Percentiles rank a stretch among this genome's conserved stretches.
These are phyloP conservation scores for Gadus chalcogrammus DNA, from an alignment of 2,113 vertebrate genomes.

Conservation along the genomic window DNA sequence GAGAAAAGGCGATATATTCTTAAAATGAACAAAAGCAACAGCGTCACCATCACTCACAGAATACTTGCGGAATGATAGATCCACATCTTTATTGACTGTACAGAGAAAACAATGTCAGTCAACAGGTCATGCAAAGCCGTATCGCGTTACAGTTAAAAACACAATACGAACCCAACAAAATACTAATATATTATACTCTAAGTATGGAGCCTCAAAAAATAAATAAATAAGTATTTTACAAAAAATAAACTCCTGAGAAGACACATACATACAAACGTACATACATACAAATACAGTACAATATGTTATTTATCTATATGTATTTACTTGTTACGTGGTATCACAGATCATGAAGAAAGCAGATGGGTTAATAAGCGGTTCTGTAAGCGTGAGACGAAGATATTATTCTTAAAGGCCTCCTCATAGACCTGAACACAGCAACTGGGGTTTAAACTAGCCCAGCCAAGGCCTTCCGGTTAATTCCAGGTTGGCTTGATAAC, in stretches of 20 bases:
- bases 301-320: conserved; percentile 60
- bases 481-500: conserved; percentile 37
- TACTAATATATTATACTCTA: conserved; percentile 56
- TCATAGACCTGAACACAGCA: conserved; percentile 46
- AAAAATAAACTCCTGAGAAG: conserved; percentile 74
- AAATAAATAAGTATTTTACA: conserved; percentile 59
- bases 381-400: conserved; percentile 20
- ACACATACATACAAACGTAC: conserved; percentile 44
- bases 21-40: conserved; percentile 14
- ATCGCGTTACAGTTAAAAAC: conserved; percentile 69
- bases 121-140: conserved; percentile 78
- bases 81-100: conserved; percentile 76
- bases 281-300: conserved; percentile 57
- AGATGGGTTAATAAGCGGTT: conserved; percentile 44
- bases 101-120: conserved; percentile 63
- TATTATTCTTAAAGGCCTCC: conserved; percentile 24
- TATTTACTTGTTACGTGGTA: conserved; percentile 39
- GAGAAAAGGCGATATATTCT: neutral
- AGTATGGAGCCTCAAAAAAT: conserved; percentile 66
- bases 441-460: conserved; percentile 39
- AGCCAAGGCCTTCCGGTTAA: conserved; percentile 24
- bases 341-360: conserved; percentile 34
- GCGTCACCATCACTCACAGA: conserved; percentile 29
- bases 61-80: conserved; percentile 61
- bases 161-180: conserved; percentile 70